Evolutionary conservation across 2,797 vertebrate species (phyloP).

Genomic region (Emys orbicularis): DNA sequence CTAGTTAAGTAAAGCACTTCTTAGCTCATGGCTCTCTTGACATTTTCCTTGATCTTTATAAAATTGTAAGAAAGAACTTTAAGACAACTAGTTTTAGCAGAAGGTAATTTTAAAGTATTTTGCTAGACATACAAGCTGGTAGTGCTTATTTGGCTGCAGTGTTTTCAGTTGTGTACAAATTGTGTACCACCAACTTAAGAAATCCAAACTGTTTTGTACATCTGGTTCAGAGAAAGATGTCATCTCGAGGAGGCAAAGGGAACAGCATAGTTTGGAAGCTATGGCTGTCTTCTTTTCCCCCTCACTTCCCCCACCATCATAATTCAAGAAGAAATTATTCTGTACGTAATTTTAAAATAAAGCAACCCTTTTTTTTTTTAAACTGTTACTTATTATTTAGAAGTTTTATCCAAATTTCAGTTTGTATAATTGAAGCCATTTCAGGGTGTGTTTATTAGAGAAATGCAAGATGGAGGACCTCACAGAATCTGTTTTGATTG

Average conservation of each 20-base stretch:
- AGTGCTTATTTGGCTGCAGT: conserved; percentile 74
- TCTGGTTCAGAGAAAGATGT: conserved; percentile 70
- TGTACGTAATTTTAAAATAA: conserved; percentile 86
- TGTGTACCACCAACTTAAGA: conserved; percentile 79
- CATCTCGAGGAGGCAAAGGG: conserved; percentile 72
- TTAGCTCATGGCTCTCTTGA: conserved; percentile 71
- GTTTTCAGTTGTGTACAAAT: conserved; percentile 77
- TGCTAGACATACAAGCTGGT: conserved; percentile 73
- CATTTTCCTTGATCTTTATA: conserved; percentile 73
- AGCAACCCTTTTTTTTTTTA: conserved; percentile 81
- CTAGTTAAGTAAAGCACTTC: conserved; percentile 76
- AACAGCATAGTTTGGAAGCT: conserved; percentile 60
- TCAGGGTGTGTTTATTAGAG: conserved; percentile 79
- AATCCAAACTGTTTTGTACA: conserved; percentile 81
- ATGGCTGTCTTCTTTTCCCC: conserved; percentile 65
- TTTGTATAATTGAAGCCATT: conserved; percentile 82
- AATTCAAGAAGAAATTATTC: conserved; percentile 77
- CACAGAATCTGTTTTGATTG: conserved; percentile 70
- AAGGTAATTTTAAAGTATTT: conserved; percentile 67
- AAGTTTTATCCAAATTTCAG: conserved; percentile 81
- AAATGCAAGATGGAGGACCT: conserved; percentile 76
- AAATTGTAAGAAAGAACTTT: conserved; percentile 75
- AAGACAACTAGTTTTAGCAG: conserved; percentile 75
- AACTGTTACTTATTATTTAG: conserved; percentile 86
- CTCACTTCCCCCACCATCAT: conserved; percentile 58